Evolutionary conservation across 2,113 vertebrate genomes (phyloP).

Genomic region (Myiozetetes cayanensis): DNA sequence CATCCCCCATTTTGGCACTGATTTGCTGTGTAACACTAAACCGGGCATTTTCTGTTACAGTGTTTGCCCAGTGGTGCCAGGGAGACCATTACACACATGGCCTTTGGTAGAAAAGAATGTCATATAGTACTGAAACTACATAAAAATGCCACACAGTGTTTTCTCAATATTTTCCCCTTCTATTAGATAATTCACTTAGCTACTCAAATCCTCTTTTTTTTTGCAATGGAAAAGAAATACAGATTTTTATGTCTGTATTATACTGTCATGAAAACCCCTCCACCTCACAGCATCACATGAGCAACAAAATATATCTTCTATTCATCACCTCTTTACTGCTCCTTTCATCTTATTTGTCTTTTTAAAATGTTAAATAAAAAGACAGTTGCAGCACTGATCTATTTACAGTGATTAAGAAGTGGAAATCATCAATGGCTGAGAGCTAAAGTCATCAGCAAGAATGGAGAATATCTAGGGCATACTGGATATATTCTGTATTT

Average conservation of each 20-base stretch:
- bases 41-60: background rate
- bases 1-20: background rate
- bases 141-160: background rate
- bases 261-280: background rate
- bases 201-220: background rate
- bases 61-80: background rate
- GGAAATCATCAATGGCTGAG: constrained; percentile 45
- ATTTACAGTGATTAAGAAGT: constrained; percentile 55
- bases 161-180: background rate
- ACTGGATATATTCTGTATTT: constrained; percentile 34
- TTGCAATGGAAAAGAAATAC: background rate
- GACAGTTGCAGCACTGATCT: background rate
- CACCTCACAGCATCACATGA: background rate
- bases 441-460: constrained; percentile 31
- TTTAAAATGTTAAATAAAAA: background rate
- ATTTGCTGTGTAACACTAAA: background rate
- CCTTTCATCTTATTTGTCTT: background rate
- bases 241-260: background rate
- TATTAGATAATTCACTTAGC: background rate
- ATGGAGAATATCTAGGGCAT: constrained; percentile 70
- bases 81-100: background rate
- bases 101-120: background rate
- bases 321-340: background rate
- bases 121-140: background rate
- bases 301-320: background rate